Base-by-base conservation (phyloP, 2,113 vertebrate genomes). In the Glaucomys volans region DNA sequence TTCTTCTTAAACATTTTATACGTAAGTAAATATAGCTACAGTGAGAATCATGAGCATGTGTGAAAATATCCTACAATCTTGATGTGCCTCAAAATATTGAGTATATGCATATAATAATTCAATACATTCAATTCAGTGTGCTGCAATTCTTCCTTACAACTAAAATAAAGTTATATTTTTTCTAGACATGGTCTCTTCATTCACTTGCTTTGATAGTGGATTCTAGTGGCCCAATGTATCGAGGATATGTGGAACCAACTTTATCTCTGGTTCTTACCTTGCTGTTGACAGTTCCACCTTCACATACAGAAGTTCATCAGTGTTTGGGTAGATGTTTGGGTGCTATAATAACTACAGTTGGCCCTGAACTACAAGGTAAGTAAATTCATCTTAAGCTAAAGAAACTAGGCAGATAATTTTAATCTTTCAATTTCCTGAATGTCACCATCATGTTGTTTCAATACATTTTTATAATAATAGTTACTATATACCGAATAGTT, bases 171-270 rank as follows among this genome's bases (percentile, higher is more conserved):
- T 88, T 97, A 1, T 87, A 59, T 92, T 97, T 98, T 74, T 97
- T 97, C 3, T 98, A 99, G 99, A 99, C 99, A 0, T 99, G 99
- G 99, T 99, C 99, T 90, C 99, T 99, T 85, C 99, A 99, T 97
- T 99, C 99, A 0, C 99, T 99, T 97, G 99, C 99, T 72, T 98
- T 99, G 87, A 99, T 99, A 90, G 99, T 99, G 97, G 99, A 99
- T 97, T 99, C 99, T 2, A 99, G 99, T 91, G 99, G 99, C 2
- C 99, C 99, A 8, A 99, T 99, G 99, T 99, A 99, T 96, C 99
- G 99, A 71, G 99, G 99, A 12, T 99, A 99, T 1, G 99, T 99
- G 96, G 99, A 99, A 88, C 99, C 99, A 37, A 99, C 99, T 0
- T 98, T 99, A 3, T 99, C 99, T 52, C 98, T 99, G 10, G 99